Evolutionary conservation across 2,113 vertebrate genomes (phyloP).

Genomic region (Pyxicephalus adspersus): DNA sequence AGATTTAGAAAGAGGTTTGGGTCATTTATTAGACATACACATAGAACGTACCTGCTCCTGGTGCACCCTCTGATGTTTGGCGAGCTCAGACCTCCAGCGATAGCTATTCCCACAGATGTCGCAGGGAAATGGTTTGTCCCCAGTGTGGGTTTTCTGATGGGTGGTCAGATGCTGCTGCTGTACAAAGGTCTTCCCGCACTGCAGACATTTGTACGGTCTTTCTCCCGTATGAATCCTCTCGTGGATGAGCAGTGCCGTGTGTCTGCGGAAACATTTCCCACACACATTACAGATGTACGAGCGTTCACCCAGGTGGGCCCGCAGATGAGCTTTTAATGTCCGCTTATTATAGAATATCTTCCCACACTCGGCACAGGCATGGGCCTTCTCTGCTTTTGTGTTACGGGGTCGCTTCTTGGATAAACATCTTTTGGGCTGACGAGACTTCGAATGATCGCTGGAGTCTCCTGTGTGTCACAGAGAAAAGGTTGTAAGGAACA

Average conservation of each 20-base stretch:
- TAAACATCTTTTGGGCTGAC: background rate
- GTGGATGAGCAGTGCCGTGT: constrained; percentile 63
- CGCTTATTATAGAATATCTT: constrained; percentile 65
- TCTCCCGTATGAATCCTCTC: constrained; percentile 55
- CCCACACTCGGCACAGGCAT: constrained; percentile 61
- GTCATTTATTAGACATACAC: too few species aligned
- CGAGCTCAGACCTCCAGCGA: constrained; percentile 45
- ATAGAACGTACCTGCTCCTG: constrained; percentile 11
- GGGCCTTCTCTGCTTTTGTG: constrained; percentile 5
- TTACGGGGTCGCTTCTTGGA: background rate
- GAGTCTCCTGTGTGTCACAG: background rate
- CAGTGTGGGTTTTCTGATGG: constrained; percentile 48
- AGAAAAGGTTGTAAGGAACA: too few species aligned
- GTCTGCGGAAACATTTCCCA: constrained; percentile 63
- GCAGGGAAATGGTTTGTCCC: constrained; percentile 45
- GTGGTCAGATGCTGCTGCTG: constrained; percentile 53
- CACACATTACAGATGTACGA: constrained; percentile 63
- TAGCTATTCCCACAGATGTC: constrained; percentile 39
- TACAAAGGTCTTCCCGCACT: constrained; percentile 54
- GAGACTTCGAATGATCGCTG: background rate
- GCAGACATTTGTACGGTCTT: constrained; percentile 45
- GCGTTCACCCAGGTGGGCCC: constrained; percentile 63
- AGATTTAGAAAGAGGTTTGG: too few species aligned
- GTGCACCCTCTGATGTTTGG: constrained; percentile 48
- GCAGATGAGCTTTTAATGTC: constrained; percentile 63